Evolutionary conservation across 1,140 invertebrate species (phyloP).

Genomic region (Drosophila gunungcola): DNA sequence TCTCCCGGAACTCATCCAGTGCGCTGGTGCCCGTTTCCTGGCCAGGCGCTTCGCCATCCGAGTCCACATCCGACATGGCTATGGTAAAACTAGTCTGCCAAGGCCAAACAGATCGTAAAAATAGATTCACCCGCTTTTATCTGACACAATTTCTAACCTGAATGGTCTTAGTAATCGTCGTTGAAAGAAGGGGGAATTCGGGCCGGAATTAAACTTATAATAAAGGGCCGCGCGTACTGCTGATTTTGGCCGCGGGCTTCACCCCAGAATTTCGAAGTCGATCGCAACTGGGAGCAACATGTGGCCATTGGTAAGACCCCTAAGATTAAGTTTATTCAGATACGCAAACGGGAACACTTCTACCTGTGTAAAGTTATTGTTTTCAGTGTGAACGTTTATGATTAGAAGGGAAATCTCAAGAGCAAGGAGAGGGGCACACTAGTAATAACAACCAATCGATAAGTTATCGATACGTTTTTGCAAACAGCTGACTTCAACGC

Average conservation of each 20-base stretch:
- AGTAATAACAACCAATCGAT: not conserved
- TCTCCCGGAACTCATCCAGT: constrained; percentile 77
- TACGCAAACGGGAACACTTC: constrained; percentile 41
- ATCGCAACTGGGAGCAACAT: constrained; percentile 62
- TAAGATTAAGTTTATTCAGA: constrained; percentile 44
- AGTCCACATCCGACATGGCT: constrained; percentile 46
- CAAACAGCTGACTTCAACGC: constrained; percentile 39
- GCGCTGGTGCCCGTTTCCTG: constrained; percentile 33
- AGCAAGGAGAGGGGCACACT: not conserved
- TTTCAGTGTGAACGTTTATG: constrained; percentile 8
- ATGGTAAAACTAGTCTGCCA: not conserved
- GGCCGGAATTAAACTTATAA: constrained; percentile 56
- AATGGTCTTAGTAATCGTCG: constrained; percentile 36
- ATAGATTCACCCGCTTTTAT: constrained; percentile 16
- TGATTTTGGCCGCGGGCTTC: constrained; percentile 65
- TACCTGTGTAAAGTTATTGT: constrained; percentile 31
- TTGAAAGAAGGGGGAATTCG: not conserved
- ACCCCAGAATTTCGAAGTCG: constrained; percentile 64
- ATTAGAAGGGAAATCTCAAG: not conserved
- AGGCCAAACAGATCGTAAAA: constrained; percentile 3
- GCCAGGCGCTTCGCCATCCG: constrained; percentile 28
- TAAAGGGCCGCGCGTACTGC: constrained; percentile 80
- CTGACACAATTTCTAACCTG: constrained; percentile 70
- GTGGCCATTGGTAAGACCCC: constrained; percentile 68
- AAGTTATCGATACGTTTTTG: not conserved